These are phyloP conservation scores for Caranx ignobilis DNA, from an alignment of 2,113 vertebrate genomes.

Conservation along the genomic window DNA sequence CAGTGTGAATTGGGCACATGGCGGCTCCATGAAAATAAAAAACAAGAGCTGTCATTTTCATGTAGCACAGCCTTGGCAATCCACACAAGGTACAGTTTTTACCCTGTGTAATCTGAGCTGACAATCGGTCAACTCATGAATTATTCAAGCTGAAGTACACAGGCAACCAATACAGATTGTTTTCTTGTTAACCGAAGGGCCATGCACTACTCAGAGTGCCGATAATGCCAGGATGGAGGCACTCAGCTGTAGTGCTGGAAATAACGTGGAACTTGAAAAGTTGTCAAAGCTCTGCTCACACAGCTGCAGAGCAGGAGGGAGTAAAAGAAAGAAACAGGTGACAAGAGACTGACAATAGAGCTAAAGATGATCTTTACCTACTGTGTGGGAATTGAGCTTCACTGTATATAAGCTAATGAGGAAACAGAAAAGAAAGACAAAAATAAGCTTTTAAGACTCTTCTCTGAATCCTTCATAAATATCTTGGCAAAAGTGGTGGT, in stretches of 20 bases:
- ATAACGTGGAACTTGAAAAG: conserved; percentile 8
- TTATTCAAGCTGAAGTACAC: conserved; percentile 53
- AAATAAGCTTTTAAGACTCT: not conserved
- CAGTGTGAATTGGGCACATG: not conserved
- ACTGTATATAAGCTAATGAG: not conserved
- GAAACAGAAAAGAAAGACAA: not conserved
- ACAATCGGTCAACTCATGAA: conserved; percentile 50
- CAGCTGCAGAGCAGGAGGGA: not conserved
- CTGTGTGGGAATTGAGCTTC: not conserved
- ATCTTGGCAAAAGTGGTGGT: not conserved
- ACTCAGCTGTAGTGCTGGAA: conserved; percentile 11
- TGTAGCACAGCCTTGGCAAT: not conserved
- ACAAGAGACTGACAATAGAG: not conserved
- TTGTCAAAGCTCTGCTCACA: conserved; percentile 5
- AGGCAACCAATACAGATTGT: conserved; percentile 23
- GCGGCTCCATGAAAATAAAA: not conserved
- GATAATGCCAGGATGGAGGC: conserved; percentile 18
- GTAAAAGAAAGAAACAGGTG: not conserved
- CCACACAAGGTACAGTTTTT: not conserved
- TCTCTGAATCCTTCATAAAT: not conserved
- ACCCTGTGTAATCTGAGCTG: conserved; percentile 26
- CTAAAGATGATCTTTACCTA: not conserved
- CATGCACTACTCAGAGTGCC: conserved; percentile 5
- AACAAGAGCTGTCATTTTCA: not conserved
- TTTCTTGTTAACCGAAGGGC: conserved; percentile 36